Conservation (phyloP, 2,888 invertebrate species). For the Buathra laborator region DNA sequence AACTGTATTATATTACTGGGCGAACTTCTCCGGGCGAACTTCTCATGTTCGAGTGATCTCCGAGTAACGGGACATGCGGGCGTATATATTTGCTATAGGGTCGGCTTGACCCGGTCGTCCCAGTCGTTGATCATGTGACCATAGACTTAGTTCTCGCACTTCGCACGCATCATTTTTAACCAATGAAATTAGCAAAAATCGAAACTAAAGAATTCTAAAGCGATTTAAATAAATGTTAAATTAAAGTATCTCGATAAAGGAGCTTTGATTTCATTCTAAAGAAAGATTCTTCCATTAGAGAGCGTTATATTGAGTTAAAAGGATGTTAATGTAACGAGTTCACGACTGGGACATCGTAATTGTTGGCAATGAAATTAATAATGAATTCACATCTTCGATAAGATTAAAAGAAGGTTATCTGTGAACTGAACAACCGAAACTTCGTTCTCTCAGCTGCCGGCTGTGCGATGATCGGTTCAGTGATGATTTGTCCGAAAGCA, state of each 20-base stretch:
- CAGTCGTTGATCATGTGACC: no score
- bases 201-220: no score
- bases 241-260: no score
- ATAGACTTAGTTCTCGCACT: no score
- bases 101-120: no score
- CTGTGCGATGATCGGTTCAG: slow-evolving; percentile 30
- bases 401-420: not conserved
- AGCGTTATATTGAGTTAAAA: not conserved
- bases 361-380: not conserved
- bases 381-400: not conserved
- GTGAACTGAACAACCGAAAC: slow-evolving; percentile 8
- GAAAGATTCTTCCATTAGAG: no score
- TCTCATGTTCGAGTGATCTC: not conserved
- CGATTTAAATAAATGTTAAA: no score
- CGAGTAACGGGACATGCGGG: slow-evolving; percentile 1
- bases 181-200: no score
- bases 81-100: not conserved
- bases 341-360: not conserved
- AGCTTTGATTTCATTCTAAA: no score
- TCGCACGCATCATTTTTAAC: no score
- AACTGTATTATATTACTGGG: not conserved
- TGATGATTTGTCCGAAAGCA: slow-evolving; percentile 32
- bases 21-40: slow-evolving; percentile 1
- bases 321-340: not conserved
- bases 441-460: slow-evolving; percentile 17